Percentiles rank a stretch among this genome's conserved stretches.
Evolutionary conservation across 2,888 invertebrate species (phyloP).

Genomic region (Dynastes maya): DNA sequence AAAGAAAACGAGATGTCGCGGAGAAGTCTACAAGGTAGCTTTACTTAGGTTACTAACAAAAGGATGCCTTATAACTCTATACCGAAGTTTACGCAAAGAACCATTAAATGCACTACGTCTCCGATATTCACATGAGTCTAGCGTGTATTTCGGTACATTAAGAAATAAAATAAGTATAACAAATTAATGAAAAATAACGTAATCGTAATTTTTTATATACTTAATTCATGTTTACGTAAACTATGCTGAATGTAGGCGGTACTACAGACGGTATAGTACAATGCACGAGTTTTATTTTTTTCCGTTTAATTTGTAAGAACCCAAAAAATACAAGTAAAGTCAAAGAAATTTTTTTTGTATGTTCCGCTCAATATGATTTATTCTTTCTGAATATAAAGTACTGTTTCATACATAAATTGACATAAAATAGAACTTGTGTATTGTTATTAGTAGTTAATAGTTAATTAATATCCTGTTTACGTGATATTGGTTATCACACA

Average conservation of each 20-base stretch:
- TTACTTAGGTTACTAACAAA: conserved; percentile 64
- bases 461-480: conserved; percentile 49
- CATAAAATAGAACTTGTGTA: conserved; percentile 23
- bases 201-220: conserved; percentile 55
- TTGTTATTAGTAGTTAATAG: conserved; percentile 36
- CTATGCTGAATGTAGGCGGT: conserved; percentile 56
- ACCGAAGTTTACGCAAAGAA: conserved; percentile 61
- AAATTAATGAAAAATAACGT: conserved; percentile 43
- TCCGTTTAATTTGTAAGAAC: not conserved
- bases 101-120: conserved; percentile 58
- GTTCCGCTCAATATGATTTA: not conserved
- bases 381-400: not conserved
- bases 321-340: not conserved
- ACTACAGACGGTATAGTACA: conserved; percentile 52
- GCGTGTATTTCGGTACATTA: conserved; percentile 56
- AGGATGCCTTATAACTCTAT: conserved; percentile 66
- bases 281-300: conserved; percentile 38
- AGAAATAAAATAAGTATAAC: conserved; percentile 49
- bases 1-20: conserved; percentile 32
- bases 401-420: not conserved
- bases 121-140: conserved; percentile 57
- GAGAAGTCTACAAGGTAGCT: conserved; percentile 50
- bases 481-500: conserved; percentile 62
- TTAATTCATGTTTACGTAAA: conserved; percentile 50
- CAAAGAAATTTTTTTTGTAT: not conserved